Base-by-base conservation (phyloP, 2,797 vertebrate genomes). In the Syngnathus acus region DNA sequence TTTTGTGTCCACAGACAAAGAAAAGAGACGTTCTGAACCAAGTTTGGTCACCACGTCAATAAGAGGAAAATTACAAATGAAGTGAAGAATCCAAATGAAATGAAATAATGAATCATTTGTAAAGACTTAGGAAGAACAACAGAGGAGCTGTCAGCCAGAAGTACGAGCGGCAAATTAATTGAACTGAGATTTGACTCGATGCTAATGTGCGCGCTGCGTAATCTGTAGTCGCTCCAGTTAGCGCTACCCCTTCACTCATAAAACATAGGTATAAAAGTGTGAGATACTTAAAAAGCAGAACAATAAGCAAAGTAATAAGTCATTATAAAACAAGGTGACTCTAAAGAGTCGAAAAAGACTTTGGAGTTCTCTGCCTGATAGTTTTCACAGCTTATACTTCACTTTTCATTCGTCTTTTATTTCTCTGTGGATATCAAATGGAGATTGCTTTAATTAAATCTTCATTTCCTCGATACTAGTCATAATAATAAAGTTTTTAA, bases 131-230 rank as follows among this genome's bases (percentile, higher is more conserved):
- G 55, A 58, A 13, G 17, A 5, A 6, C 17, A n/a, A 60, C 58
- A 60, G 38, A 60, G 38, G 58, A 60, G 58, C 19, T 40, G 58
- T 58, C 58, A 60, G 58, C 6, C 9, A 40, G n/a, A 61, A 61
- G 39, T 21, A 61, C 59, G n/a, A 13, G 23, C 59, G 6, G 39
- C 59, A 23, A 61, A 61, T 61, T n/a, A 61, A 61, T 9, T 42
- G 59, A 42, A 61, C 59, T 43, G 59, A 61, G 59, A 61, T 61
- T 61, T 61, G 39, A 23, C 6, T 37, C 59, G 23, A 42, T 11
- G 13, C 39, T 16, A 37, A 32, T 16, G 16, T 38, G 39, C 10
- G 11, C 21, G 59, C 39, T 23, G 58, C 58, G 19, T 40, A 38
- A 60, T 60, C 38, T n/a, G 38, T 5, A 60, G 32, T 21, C 38